A percentile compares a stretch with the other conserved stretches of the same genome.
phyloP scores from a whole-genome alignment of 2,113 vertebrate genomes.

The Alethe castanea region DNA sequence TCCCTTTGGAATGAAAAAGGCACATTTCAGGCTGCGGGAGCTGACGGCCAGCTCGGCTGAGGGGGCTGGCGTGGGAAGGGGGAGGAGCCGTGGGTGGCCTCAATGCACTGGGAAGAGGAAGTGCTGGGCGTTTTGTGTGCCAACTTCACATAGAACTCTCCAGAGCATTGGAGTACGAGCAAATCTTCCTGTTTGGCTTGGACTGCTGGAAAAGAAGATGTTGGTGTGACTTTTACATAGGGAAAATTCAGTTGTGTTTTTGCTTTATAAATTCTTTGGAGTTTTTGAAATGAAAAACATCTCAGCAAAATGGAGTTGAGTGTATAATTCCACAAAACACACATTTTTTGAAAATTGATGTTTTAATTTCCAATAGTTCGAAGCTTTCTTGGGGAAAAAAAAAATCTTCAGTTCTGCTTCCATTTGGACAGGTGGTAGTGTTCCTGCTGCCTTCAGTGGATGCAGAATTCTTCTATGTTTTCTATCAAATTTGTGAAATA shows the following conservation, averaged over 20 bases:
- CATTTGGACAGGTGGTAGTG: background rate
- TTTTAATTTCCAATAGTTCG: background rate
- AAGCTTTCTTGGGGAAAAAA: background rate
- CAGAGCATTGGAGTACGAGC: background rate
- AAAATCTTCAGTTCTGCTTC: background rate
- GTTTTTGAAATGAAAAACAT: background rate
- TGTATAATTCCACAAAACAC: background rate
- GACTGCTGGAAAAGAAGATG: background rate
- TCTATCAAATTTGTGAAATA: background rate
- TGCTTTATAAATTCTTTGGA: background rate
- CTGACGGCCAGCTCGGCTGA: rapidly evolving
- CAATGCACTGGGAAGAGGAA: background rate
- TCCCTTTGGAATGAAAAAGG: background rate
- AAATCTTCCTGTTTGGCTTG: background rate
- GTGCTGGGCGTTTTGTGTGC: background rate
- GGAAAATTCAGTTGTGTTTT: background rate
- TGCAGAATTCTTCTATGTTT: rapidly evolving
- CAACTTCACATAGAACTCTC: background rate
- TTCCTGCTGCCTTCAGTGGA: background rate
- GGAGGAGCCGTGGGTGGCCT: rapidly evolving
- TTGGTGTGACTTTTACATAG: background rate
- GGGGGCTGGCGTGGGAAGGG: rapidly evolving
- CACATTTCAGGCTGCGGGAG: background rate
- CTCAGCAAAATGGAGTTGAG: background rate
- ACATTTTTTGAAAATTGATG: background rate